These are phyloP conservation scores for Toxotes jaculatrix DNA, from an alignment of 2,113 vertebrate genomes.

Conservation along the genomic window DNA sequence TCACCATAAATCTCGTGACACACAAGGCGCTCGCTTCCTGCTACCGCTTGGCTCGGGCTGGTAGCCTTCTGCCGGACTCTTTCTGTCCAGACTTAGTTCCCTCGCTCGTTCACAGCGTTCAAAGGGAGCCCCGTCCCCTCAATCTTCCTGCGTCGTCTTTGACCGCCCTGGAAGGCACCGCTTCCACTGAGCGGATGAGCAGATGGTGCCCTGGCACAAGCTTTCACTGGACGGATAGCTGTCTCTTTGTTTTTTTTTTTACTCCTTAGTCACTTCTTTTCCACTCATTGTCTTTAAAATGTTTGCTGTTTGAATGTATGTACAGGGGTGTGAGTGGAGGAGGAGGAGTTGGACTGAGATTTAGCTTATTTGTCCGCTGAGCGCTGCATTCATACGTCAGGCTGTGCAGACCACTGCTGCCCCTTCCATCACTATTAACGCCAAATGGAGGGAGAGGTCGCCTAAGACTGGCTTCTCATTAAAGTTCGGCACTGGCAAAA, in stretches of 20 bases:
- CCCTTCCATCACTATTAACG: conserved; percentile 53
- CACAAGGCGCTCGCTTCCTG: conserved; percentile 76
- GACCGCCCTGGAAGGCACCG: conserved; percentile 65
- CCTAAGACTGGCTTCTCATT: conserved; percentile 26
- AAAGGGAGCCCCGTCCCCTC: conserved; percentile 67
- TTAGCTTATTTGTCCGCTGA: conserved; percentile 48
- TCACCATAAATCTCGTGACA: conserved; percentile 72
- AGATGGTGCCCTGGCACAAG: conserved; percentile 77
- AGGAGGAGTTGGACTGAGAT: conserved; percentile 56
- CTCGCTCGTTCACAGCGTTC: conserved; percentile 46
- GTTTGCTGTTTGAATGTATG: conserved; percentile 57
- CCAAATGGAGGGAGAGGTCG: conserved; percentile 51
- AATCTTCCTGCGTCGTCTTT: conserved; percentile 73
- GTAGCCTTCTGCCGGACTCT: conserved; percentile 68
- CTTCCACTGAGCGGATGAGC: conserved; percentile 75
- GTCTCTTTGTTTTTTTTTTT: conserved; percentile 61
- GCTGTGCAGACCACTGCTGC: conserved; percentile 41
- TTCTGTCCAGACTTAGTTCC: conserved; percentile 63
- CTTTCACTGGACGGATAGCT: conserved; percentile 43
- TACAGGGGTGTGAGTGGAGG: conserved; percentile 53
- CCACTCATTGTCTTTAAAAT: conserved; percentile 42
- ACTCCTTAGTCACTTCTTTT: conserved; percentile 58
- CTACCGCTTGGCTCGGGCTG: conserved; percentile 67
- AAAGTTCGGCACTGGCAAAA: conserved; percentile 20
- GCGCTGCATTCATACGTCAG: conserved; percentile 45